Base-by-base conservation (phyloP, 2,888 invertebrate species). In the Drosophila dives region DNA sequence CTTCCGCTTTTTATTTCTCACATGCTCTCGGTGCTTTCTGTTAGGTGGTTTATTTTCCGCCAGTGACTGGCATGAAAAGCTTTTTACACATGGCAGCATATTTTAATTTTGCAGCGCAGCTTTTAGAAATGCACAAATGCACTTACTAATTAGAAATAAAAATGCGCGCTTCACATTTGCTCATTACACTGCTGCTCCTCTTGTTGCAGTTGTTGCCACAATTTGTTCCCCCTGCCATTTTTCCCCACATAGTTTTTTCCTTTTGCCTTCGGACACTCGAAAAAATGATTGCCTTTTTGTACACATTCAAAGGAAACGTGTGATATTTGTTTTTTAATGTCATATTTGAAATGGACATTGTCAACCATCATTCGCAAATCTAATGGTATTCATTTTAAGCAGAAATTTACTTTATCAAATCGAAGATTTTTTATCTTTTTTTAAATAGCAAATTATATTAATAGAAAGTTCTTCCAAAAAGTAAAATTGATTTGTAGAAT, bases 1-100 rank as follows among this genome's bases (percentile, higher is more conserved):
- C 38, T 55, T 58, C 45, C 42, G 32, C n/a, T 53, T 64, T 56
- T 62, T 64, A 29, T 53, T 51, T 50, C 64, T 71, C 62, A 62
- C 64, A 64, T 64, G 51, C 38, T 51, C 58, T 38, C 34, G 34
- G 61, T 64, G 51, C 32, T 55, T 54, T 38, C 34, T 42, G 61
- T 55, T n/a, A 40, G 64, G 49, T 66, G 48, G 33, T 54, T 55
- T 48, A 53, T 40, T 75, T 73, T 59, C 70, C 61, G 64, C n/a
- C 65, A 62, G 73, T 61, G 67, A 69, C 72, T 77, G 75, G 78
- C 90, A 90, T 82, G 79, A 89, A 90, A 89, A 86, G 90, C 86
- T 80, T 90, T 90, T 90, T 83, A 89, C 90, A 90, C 91, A 90
- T 90, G 91, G 82, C 80, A 83, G 89, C 89, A 77, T 90, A 90